These are phyloP conservation scores for Prionailurus viverrinus DNA, from an alignment of 2,113 vertebrate genomes.

Conservation along the genomic window DNA sequence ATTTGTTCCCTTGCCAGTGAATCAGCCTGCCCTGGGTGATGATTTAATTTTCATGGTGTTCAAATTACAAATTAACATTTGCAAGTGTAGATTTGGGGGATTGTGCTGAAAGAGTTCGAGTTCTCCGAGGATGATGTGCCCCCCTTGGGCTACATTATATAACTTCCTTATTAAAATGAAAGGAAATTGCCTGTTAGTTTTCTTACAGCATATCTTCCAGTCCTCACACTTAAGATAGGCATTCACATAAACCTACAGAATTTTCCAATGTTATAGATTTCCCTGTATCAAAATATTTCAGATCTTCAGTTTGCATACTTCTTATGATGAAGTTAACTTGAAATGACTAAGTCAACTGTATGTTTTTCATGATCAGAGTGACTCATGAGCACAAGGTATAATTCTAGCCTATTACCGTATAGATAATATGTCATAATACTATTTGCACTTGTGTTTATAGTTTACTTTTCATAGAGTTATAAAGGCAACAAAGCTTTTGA, in stretches of 20 bases:
- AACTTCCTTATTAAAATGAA: constrained; percentile 62
- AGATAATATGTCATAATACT: neutral
- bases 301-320: neutral
- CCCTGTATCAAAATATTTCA: neutral
- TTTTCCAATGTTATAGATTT: neutral
- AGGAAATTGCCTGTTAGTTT: constrained; percentile 56
- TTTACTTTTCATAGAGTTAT: neutral
- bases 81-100: constrained; percentile 45
- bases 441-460: neutral
- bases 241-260: neutral
- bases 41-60: constrained; percentile 71
- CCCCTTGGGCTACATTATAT: constrained; percentile 4
- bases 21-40: constrained; percentile 35
- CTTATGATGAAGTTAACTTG: neutral
- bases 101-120: neutral
- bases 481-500: constrained; percentile 31
- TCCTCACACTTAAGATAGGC: constrained; percentile 16
- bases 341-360: neutral
- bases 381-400: neutral
- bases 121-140: neutral
- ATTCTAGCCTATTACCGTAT: neutral
- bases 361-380: neutral
- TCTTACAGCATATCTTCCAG: neutral
- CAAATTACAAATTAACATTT: constrained; percentile 72
- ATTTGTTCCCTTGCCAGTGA: constrained; percentile 52